Percentiles rank a stretch among this genome's conserved stretches.
phyloP scores from a whole-genome alignment of 2,888 invertebrate genomes.

The Tetropium fuscum region DNA sequence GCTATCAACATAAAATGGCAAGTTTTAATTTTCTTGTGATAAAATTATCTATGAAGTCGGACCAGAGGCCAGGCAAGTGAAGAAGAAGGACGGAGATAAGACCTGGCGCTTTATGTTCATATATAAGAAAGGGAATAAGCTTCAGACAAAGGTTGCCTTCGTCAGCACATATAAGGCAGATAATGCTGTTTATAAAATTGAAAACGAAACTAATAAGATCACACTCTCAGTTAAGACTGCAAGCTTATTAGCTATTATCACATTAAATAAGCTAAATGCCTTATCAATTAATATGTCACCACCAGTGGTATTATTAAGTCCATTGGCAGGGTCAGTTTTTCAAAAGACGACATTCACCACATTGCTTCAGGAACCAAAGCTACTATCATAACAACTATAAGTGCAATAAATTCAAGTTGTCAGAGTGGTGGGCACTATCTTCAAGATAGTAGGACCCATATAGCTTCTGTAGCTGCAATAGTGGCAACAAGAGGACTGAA shows the following conservation, averaged over 20 bases:
- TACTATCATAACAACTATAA: background rate
- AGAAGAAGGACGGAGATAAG: background rate
- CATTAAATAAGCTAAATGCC: background rate
- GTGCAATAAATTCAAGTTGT: background rate
- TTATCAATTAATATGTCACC: background rate
- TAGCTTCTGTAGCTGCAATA: background rate
- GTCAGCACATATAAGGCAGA: background rate
- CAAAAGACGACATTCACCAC: background rate
- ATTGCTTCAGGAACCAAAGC: background rate
- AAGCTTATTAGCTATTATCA: background rate
- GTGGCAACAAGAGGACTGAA: background rate
- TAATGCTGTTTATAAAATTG: background rate
- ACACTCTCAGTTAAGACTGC: too few species aligned
- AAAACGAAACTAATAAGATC: too few species aligned
- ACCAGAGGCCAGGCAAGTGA: constrained; percentile 23
- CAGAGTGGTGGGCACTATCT: background rate
- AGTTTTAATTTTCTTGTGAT: too few species aligned
- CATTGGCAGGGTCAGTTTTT: background rate
- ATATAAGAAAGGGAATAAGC: background rate
- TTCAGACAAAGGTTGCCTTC: background rate
- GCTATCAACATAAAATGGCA: too few species aligned
- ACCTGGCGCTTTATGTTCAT: background rate
- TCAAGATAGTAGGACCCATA: background rate
- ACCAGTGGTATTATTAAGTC: background rate
- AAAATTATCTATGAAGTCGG: constrained; percentile 26